Base-by-base conservation (phyloP, 2,888 invertebrate species). In the Acrobasis suavella region DNA sequence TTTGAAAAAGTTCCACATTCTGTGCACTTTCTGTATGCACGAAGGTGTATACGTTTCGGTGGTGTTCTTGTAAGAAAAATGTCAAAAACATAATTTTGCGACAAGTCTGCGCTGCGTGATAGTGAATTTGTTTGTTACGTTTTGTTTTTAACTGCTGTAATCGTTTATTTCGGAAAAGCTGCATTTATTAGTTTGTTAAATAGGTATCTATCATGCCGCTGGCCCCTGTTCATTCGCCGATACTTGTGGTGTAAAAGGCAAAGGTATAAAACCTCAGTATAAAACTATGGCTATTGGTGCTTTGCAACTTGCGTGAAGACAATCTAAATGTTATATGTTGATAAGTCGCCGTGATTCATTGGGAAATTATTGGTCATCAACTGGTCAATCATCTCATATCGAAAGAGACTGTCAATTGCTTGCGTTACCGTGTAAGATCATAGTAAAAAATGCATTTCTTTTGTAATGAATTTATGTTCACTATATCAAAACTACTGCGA, bases 81-180 rank as follows among this genome's bases (percentile, higher is more conserved):
- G 71, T 68, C 69, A 71, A 68, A 67, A 65, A 65, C 61, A 67
- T 65, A 60, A 67, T 22, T 67, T 65, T 64, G 65, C 64, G 51
- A 58, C 42, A 67, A 63, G 55, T 32, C 7, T 32, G 32, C 5
- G 32, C 60, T 68, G 62, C 64, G 62, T 68, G 68, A 71, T 67
- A 65, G 63, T 66, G 67, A 62, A 46, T 65, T 62, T 58, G 58
- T 39, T 64, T 52, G 58, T 39, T 58, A 52, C 42, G 61, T 54
- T 64, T 65, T 64, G 62, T 65, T 68, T 63, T 61, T 37, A 12
- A 61, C 55, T 49, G 17, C 16, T 54, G 37, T 62, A 46, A 16
- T 62, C 22, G 17, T 50, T 17, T 17, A 58, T 39, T 38, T 51
- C 39, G 22, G 22, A 52, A 22, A 49, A 42, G 58, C 16, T 39